Evolutionary conservation across 1,140 invertebrate genomes (phyloP).

Genomic region (Cydia pomonella): DNA sequence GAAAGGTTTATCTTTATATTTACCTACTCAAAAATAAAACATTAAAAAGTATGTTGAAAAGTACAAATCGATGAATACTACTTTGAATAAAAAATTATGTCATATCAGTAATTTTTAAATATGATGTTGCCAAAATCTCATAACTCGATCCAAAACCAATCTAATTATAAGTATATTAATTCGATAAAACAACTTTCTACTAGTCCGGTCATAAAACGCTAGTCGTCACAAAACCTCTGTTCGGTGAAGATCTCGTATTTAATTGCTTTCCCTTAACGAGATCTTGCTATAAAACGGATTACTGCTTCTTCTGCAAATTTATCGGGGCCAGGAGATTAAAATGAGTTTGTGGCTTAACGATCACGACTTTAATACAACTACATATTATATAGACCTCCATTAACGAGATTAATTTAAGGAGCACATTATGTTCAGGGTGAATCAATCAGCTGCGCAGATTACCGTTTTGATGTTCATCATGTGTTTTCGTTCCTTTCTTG

Average conservation of each 20-base stretch:
- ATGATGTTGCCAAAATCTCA: neutral
- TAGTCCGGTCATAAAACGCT: slow-evolving; percentile 19
- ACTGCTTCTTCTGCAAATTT: slow-evolving; percentile 41
- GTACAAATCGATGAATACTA: too few species aligned
- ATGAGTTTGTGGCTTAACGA: slow-evolving; percentile 44
- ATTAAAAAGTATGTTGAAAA: too few species aligned
- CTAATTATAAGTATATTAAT: slow-evolving; percentile 1
- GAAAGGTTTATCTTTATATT: too few species aligned
- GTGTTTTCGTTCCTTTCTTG: slow-evolving; percentile 77
- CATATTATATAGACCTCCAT: slow-evolving; percentile 10
- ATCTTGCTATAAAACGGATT: slow-evolving; percentile 44
- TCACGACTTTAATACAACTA: slow-evolving; percentile 24
- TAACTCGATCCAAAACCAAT: neutral
- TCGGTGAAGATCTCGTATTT: slow-evolving; percentile 49
- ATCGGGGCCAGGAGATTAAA: slow-evolving; percentile 45
- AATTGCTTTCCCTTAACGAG: slow-evolving; percentile 49
- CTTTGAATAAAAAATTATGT: too few species aligned
- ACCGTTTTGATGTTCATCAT: slow-evolving; percentile 58
- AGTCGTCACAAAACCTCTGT: slow-evolving; percentile 39
- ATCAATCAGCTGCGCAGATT: slow-evolving; percentile 19
- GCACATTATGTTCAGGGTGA: slow-evolving; percentile 17
- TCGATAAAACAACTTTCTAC: slow-evolving; percentile 19
- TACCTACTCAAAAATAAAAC: too few species aligned
- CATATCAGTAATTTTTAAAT: too few species aligned
- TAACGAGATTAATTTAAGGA: slow-evolving; percentile 28